Percentiles rank a stretch among this genome's conserved stretches.
Conservation (phyloP, 2,797 vertebrate species). For the Leptoclinus maculatus region DNA sequence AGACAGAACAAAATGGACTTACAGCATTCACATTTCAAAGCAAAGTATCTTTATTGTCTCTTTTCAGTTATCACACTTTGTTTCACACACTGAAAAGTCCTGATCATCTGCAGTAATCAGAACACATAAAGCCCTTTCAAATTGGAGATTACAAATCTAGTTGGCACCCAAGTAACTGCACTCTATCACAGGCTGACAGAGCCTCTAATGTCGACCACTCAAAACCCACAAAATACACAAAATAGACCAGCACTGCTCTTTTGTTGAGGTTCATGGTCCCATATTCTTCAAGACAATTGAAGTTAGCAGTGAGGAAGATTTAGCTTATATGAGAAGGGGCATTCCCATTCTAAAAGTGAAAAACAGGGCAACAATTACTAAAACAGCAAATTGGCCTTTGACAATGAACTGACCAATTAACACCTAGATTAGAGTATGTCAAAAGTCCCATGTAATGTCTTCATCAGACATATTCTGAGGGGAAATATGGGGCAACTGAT, state of each 20-base stretch:
- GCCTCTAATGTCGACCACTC: background rate
- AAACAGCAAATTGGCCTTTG: background rate
- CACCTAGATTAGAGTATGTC: background rate
- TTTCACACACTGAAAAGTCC: slow-evolving; percentile 5
- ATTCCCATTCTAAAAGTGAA: background rate
- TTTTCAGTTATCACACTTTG: slow-evolving; percentile 19
- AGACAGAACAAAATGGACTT: background rate
- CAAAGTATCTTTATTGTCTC: slow-evolving; percentile 31
- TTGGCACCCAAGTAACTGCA: slow-evolving; percentile 17
- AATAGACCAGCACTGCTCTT: background rate
- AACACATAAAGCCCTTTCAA: slow-evolving; percentile 33
- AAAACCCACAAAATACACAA: background rate
- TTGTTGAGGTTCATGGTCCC: background rate
- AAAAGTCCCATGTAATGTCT: background rate
- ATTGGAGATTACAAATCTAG: slow-evolving; percentile 26
- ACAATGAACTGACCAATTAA: background rate
- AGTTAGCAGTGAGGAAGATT: background rate
- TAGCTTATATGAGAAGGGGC: background rate
- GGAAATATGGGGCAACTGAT: background rate
- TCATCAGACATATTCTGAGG: background rate
- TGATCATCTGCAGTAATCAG: slow-evolving; percentile 15
- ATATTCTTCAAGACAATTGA: background rate
- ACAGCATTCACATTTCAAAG: slow-evolving; percentile 14
- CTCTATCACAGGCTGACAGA: background rate
- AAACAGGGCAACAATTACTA: background rate